Base-by-base conservation (phyloP, 2,797 vertebrate species). In the Neosilurus hyrtlii region DNA sequence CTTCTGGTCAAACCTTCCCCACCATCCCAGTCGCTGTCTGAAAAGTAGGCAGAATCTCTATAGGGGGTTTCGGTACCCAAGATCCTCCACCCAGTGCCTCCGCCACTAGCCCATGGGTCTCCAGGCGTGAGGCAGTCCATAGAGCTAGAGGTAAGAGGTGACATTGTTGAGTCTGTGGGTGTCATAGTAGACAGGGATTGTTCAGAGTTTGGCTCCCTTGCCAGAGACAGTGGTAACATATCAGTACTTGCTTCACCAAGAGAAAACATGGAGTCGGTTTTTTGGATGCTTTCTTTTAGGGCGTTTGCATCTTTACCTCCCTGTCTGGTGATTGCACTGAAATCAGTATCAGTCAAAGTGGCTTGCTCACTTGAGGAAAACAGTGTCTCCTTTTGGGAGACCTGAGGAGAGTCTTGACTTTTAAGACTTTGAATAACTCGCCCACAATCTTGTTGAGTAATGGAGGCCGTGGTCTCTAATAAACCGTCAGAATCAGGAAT, bases 31-130 rank as follows among this genome's bases (percentile, higher is more conserved):
- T 96, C 96, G 9, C 94, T 95, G 81, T 96, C 96, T 7, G 96
- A 96, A 89, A 96, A 96, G 88, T 96, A 96, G 62, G 96, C 96
- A 0, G 96, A 96, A 90, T 96, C 96, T 81, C 96, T 87, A 87
- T 96, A 93, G 0, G 95, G 95, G 0, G 94, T 96, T 88, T 96
- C 95, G 67, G 91, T 93, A 86, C 95, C 95, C 85, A 96, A 87
- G 82, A 94, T 94, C 90, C 95, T 93, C 93, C 94, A 94, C 24
- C 93, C 92, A 6, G 90, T 82, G 16, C 91, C 90, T 67, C 92
- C 93, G 24, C 84, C 90, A 67, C 86, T 88, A 79, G 37, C 91
- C 93, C 94, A 95, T 26, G 95, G 93, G 88, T 96, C 96, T 84
- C 94, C 94, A 26, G 96, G 96, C n/a, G 96, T 96, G 87, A 96